Percentiles rank a stretch among this genome's conserved stretches.
Conservation (phyloP, 2,113 vertebrate genomes). For the Lophius piscatorius region DNA sequence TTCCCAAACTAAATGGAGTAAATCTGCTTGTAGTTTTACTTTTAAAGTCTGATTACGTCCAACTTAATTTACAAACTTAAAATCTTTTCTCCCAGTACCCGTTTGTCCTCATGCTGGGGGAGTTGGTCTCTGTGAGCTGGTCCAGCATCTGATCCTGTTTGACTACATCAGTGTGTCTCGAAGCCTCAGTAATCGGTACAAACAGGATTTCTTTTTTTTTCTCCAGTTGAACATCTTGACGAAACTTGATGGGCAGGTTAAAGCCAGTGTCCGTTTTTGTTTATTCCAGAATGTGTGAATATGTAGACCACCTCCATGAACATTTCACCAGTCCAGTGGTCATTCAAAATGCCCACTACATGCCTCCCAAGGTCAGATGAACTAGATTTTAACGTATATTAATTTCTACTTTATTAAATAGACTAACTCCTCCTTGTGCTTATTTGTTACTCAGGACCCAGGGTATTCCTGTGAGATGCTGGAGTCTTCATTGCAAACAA, state of each 20-base stretch:
- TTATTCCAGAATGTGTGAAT: slow-evolving; percentile 87
- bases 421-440: neutral
- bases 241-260: neutral
- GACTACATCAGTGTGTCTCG: slow-evolving; percentile 81
- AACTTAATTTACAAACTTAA: neutral
- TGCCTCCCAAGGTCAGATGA: slow-evolving; percentile 81
- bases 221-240: neutral
- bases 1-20: too few species aligned
- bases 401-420: neutral
- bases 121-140: slow-evolving; percentile 86
- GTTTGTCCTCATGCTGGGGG: slow-evolving; percentile 87
- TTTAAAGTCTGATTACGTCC: too few species aligned
- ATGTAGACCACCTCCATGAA: slow-evolving; percentile 87
- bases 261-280: neutral
- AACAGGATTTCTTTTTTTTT: neutral
- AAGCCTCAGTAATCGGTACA: slow-evolving; percentile 77
- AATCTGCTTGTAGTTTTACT: too few species aligned
- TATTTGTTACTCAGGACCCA: slow-evolving; percentile 71
- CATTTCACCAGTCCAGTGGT: slow-evolving; percentile 84
- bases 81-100: slow-evolving; percentile 66
- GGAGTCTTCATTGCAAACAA: slow-evolving; percentile 79
- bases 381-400: neutral
- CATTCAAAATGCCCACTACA: slow-evolving; percentile 81
- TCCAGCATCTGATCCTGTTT: slow-evolving; percentile 85
- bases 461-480: slow-evolving; percentile 89